Conservation (phyloP, 2,888 invertebrate genomes). For the Rotaria macrura region DNA sequence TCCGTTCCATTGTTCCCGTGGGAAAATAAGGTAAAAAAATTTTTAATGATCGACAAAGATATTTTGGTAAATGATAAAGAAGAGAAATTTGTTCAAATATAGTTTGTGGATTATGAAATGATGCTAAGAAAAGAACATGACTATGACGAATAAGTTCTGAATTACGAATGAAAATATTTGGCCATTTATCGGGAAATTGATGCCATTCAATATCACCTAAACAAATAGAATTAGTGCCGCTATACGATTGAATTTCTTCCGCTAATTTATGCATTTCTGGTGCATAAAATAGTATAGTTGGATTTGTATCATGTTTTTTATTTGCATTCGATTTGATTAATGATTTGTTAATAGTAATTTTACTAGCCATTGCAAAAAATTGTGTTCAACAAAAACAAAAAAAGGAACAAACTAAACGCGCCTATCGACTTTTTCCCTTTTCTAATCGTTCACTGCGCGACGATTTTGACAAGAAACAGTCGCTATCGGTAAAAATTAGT, state of each 20-base stretch:
- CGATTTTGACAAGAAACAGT: not conserved
- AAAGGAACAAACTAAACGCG: not conserved
- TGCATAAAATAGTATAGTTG: not conserved
- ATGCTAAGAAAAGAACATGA: conserved; percentile 50
- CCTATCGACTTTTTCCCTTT: not conserved
- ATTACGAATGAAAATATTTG: conserved; percentile 49
- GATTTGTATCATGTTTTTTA: not conserved
- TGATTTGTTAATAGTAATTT: not conserved
- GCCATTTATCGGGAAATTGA: conserved; percentile 49
- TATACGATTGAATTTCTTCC: not conserved
- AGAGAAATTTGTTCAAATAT: conserved; percentile 49
- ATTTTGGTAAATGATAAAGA: conserved; percentile 38
- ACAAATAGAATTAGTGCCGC: not conserved
- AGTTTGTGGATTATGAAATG: conserved; percentile 48
- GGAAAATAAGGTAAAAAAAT: conserved; percentile 51
- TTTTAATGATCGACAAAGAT: conserved; percentile 48
- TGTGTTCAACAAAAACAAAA: not conserved
- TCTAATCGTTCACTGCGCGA: too few relatives aligned
- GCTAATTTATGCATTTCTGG: not conserved
- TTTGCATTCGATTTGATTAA: not conserved
- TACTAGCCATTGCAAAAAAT: not conserved
- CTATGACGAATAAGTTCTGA: conserved; percentile 48
- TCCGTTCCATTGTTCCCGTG: conserved; percentile 51
- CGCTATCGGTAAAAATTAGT: not conserved
- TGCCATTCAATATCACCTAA: conserved; percentile 43